These are phyloP conservation scores for Agriopis leucophaearia DNA, from an alignment of 2,888 invertebrate genomes.

Conservation along the genomic window DNA sequence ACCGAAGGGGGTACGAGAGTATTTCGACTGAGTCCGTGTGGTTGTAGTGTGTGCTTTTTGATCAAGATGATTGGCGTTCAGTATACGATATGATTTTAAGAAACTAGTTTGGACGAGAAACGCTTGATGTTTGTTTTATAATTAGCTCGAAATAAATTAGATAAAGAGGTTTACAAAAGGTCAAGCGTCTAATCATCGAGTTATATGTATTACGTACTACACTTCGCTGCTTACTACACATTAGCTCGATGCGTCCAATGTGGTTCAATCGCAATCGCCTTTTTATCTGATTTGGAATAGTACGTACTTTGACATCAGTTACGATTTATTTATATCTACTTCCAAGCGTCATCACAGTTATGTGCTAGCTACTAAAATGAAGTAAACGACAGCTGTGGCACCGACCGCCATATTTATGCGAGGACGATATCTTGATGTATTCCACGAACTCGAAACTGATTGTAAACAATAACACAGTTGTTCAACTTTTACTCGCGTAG, in stretches of 20 bases:
- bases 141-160: conserved; percentile 13
- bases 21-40: too few relatives aligned
- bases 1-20: too few relatives aligned
- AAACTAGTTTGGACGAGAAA: conserved; percentile 8
- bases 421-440: background rate
- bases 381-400: background rate
- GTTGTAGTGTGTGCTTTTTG: too few relatives aligned
- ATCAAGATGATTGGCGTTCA: too few relatives aligned
- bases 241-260: too few relatives aligned
- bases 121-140: conserved; percentile 12
- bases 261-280: conserved; percentile 2
- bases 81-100: background rate
- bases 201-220: too few relatives aligned
- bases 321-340: background rate
- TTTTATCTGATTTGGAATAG: background rate
- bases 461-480: conserved; percentile 4
- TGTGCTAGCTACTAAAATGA: background rate
- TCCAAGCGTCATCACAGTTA: background rate
- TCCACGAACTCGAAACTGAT: background rate
- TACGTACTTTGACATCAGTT: background rate
- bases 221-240: too few relatives aligned
- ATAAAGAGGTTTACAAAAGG: conserved; percentile 24
- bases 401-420: background rate
- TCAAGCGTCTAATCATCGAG: conserved; percentile 30
- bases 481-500: background rate